Base-by-base conservation (phyloP, 2,888 invertebrate genomes). In the Apamea crenata region DNA sequence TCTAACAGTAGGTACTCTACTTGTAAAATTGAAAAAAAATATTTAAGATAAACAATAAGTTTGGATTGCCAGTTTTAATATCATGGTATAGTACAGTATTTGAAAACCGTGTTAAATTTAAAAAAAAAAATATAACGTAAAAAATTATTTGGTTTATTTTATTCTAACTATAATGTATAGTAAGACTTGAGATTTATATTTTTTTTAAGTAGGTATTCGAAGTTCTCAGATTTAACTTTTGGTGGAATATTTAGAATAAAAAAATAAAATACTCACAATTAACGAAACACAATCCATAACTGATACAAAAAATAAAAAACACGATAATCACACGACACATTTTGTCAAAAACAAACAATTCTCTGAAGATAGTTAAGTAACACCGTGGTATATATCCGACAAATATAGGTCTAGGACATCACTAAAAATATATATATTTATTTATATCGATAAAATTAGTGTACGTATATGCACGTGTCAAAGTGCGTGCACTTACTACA, bases 211-310 rank as follows among this genome's bases (percentile, higher is more conserved):
- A 25, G 25, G 2, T 25, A 8, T 61, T 40, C 6, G 6, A 29
- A 18, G 2, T 53, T 12, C 0, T 29, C 4, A 36, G 0, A 21
- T 16, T 65, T 0, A 5, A 63, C 16, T 59, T 21, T 21, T 18
- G 4, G 18, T 53, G 21, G 36, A 25, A 16, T 21, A 14, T 56
- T 73, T n/a, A 0, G 1, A 25, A 8, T 56, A 2, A 4, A 53
- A 12, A 50, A 29, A 63, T 21, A 47, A 71, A 71, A 77, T 87
- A 96, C 96, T 96, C 84, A 96, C 96, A 88, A 88, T 96, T 96
- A n/a, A 96, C 90, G 86, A 90, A 96, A 88, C 95, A 94, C 65
- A 92, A 92, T 92, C 94, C 95, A 90, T 91, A 91, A 88, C 93
- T 90, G 85, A 93, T 80, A 80, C 85, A 90, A 59, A 91, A 83